A percentile compares a stretch with the other conserved stretches of the same genome.
Evolutionary conservation across 2,888 invertebrate species (phyloP).

Genomic region (Pollenia amentaria): DNA sequence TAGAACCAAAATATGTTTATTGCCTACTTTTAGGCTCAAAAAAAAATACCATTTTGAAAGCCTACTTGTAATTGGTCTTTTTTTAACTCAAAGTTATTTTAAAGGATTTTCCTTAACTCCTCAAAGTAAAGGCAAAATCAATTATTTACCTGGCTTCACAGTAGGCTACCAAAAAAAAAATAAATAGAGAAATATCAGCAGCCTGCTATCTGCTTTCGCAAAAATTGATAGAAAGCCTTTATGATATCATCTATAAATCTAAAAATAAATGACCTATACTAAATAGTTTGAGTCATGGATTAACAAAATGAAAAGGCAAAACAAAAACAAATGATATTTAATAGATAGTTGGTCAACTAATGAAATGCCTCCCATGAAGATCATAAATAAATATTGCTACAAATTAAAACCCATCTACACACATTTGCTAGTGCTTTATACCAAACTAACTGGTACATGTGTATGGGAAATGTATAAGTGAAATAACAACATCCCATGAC

Average conservation of each 20-base stretch:
- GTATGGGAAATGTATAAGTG: neutral
- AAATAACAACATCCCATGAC: slow-evolving; percentile 20
- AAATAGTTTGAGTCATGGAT: slow-evolving; percentile 25
- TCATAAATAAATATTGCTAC: slow-evolving; percentile 43
- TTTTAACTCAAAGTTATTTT: neutral
- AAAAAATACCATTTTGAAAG: neutral
- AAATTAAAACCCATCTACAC: neutral
- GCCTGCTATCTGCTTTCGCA: neutral
- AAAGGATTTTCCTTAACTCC: neutral
- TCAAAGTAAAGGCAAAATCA: neutral
- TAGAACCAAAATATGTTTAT: neutral
- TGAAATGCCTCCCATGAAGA: slow-evolving; percentile 65
- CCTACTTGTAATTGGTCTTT: neutral
- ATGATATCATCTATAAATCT: slow-evolving; percentile 7
- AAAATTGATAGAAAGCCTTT: neutral
- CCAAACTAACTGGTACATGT: neutral
- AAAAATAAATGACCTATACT: slow-evolving; percentile 51
- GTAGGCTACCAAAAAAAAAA: neutral
- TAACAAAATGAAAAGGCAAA: slow-evolving; percentile 10
- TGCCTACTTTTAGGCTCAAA: neutral
- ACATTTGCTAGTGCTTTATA: neutral
- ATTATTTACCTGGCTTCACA: slow-evolving; percentile 14
- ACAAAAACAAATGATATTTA: neutral
- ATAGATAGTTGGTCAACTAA: slow-evolving; percentile 50
- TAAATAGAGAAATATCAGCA: neutral